Percentiles rank a stretch among this genome's conserved stretches.
phyloP scores from a whole-genome alignment of 2,888 invertebrate genomes.

The Drosophila anomalata region DNA sequence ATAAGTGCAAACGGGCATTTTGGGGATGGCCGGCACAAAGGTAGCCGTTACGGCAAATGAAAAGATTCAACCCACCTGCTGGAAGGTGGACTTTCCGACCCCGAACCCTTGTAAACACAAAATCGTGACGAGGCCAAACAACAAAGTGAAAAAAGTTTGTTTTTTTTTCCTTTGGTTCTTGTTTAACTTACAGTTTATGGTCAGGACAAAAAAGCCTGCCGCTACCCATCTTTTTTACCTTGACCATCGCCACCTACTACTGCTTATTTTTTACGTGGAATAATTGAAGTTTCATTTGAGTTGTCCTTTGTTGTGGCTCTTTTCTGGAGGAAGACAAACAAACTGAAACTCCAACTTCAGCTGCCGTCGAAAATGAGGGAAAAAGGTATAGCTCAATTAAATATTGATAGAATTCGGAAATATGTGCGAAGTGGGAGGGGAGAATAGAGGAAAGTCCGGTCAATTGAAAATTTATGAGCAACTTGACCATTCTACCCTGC shows the following conservation, averaged over 20 bases:
- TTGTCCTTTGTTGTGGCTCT: slow-evolving; percentile 46
- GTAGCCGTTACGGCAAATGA: slow-evolving; percentile 27
- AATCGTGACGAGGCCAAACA: slow-evolving; percentile 68
- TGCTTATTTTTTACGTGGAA: slow-evolving; percentile 75
- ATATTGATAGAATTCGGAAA: slow-evolving; percentile 63
- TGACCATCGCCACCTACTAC: slow-evolving; percentile 17
- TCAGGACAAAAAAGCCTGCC: neutral
- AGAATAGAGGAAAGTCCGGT: slow-evolving; percentile 45
- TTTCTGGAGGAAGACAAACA: slow-evolving; percentile 19
- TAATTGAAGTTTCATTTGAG: slow-evolving; percentile 77
- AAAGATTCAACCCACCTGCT: slow-evolving; percentile 46
- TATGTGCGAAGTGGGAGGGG: slow-evolving; percentile 1
- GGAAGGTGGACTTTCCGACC: neutral
- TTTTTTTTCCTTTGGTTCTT: slow-evolving; percentile 17
- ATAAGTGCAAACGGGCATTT: slow-evolving; percentile 56
- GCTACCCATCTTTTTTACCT: slow-evolving; percentile 12
- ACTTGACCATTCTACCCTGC: slow-evolving; percentile 8
- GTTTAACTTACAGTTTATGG: slow-evolving; percentile 29
- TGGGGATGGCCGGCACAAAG: slow-evolving; percentile 28
- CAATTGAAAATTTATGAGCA: slow-evolving; percentile 70
- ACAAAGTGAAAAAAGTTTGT: slow-evolving; percentile 35
- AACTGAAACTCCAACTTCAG: slow-evolving; percentile 25
- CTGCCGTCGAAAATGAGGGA: slow-evolving; percentile 49
- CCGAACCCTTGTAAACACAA: slow-evolving; percentile 57
- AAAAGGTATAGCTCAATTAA: slow-evolving; percentile 75